Percentiles rank a stretch among this genome's conserved stretches.
These are phyloP conservation scores for Rugalucina vietnamica DNA, from an alignment of 2,888 invertebrate genomes.

Conservation along the genomic window DNA sequence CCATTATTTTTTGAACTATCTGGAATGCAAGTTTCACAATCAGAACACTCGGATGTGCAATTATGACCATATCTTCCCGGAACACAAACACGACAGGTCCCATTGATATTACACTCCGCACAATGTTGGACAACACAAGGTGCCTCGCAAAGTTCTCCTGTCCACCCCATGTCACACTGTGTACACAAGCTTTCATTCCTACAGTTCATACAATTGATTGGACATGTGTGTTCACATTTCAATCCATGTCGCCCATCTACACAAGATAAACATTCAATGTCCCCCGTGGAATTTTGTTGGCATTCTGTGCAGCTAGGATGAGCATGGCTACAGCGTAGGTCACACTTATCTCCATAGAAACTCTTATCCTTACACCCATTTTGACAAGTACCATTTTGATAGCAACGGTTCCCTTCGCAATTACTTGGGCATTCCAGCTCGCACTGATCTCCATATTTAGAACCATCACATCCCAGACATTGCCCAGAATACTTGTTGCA, in stretches of 20 bases:
- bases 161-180: slow-evolving; percentile 31
- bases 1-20: neutral
- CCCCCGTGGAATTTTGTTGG: neutral
- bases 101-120: slow-evolving; percentile 24
- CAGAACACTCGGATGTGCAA: slow-evolving; percentile 24
- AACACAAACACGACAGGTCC: slow-evolving; percentile 34
- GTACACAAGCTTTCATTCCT: slow-evolving; percentile 28
- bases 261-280: slow-evolving; percentile 36
- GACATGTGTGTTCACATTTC: slow-evolving; percentile 40
- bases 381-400: slow-evolving; percentile 43
- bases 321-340: slow-evolving; percentile 31
- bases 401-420: slow-evolving; percentile 29
- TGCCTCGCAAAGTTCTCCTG: slow-evolving; percentile 32
- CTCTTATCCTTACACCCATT: slow-evolving; percentile 35
- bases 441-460: slow-evolving; percentile 35
- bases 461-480: slow-evolving; percentile 24
- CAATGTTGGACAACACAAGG: slow-evolving; percentile 34
- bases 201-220: slow-evolving; percentile 42
- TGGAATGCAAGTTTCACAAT: slow-evolving; percentile 32
- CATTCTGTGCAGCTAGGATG: slow-evolving; percentile 41
- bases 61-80: slow-evolving; percentile 27
- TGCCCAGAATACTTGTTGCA: slow-evolving; percentile 37
- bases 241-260: slow-evolving; percentile 25
- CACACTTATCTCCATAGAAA: slow-evolving; percentile 41
- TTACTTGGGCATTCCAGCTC: slow-evolving; percentile 17